phyloP scores from a whole-genome alignment of 2,797 vertebrate genomes.

The Huso huso region DNA sequence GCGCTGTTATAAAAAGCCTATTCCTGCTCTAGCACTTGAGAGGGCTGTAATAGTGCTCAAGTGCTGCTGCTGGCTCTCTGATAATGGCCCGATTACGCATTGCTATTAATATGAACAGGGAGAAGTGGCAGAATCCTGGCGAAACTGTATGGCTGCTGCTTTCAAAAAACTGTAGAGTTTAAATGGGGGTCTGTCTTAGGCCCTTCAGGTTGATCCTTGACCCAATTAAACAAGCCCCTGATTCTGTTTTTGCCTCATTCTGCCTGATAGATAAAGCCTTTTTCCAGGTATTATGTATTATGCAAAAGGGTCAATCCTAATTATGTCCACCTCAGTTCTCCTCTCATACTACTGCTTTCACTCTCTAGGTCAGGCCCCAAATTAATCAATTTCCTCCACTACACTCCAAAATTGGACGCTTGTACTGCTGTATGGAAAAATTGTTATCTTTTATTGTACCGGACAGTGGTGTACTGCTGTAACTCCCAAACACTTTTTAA shows the following conservation, averaged over 20 bases:
- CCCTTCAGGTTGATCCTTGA: conserved; percentile 25
- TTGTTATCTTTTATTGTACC: too few relatives aligned
- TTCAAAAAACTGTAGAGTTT: conserved; percentile 31
- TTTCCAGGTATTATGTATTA: neutral
- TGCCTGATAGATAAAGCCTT: conserved; percentile 2
- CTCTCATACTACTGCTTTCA: neutral
- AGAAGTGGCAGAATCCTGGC: conserved; percentile 34
- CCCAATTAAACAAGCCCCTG: conserved; percentile 8
- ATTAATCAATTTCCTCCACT: neutral
- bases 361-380: neutral
- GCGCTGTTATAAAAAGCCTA: conserved; percentile 35
- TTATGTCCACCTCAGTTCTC: neutral
- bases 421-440: too few relatives aligned
- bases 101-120: conserved; percentile 48
- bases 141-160: conserved; percentile 11
- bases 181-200: conserved; percentile 32
- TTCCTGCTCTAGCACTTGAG: conserved; percentile 35
- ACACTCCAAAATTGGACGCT: neutral
- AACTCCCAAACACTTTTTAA: too few relatives aligned
- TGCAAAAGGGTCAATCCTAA: neutral
- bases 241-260: conserved; percentile 17
- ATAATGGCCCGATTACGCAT: conserved; percentile 36
- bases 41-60: conserved; percentile 25
- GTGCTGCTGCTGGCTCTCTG: conserved; percentile 33
- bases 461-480: too few relatives aligned